Conservation (phyloP, 2,888 invertebrate species). For the Nipponacmea schrenckii region DNA sequence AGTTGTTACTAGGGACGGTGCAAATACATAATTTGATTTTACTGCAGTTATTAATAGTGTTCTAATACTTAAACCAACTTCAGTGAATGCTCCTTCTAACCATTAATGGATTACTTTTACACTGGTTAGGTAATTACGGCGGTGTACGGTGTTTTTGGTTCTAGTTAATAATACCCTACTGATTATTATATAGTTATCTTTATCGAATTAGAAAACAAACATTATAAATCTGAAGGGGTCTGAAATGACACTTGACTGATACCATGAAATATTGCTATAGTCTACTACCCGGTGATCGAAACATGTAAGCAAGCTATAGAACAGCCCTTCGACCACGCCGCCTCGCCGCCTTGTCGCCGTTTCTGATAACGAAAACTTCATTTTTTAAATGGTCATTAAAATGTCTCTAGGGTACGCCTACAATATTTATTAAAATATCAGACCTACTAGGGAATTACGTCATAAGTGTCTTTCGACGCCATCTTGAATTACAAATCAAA, state of each 20-base stretch:
- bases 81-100: background rate
- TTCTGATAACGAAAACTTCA: too few species aligned
- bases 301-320: background rate
- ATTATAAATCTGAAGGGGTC: slow-evolving; percentile 1
- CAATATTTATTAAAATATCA: too few species aligned
- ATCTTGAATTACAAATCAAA: too few species aligned
- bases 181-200: slow-evolving; percentile 5
- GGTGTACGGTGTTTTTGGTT: background rate
- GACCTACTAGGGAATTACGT: too few species aligned
- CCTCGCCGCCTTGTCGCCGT: too few species aligned
- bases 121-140: background rate
- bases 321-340: too few species aligned
- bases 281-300: background rate
- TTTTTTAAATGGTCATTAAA: background rate
- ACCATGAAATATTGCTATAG: background rate
- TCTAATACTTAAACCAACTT: too few species aligned
- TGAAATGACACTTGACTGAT: slow-evolving; percentile 7
- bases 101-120: background rate
- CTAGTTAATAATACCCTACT: background rate
- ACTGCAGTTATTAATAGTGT: too few species aligned
- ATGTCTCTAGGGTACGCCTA: background rate
- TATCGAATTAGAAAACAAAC: slow-evolving; percentile 2
- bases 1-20: too few species aligned
- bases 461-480: too few species aligned
- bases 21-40: too few species aligned